A percentile compares a stretch with the other conserved stretches of the same genome.
Evolutionary conservation across 1,140 invertebrate species (phyloP).

Genomic region (Drosophila suzukii): DNA sequence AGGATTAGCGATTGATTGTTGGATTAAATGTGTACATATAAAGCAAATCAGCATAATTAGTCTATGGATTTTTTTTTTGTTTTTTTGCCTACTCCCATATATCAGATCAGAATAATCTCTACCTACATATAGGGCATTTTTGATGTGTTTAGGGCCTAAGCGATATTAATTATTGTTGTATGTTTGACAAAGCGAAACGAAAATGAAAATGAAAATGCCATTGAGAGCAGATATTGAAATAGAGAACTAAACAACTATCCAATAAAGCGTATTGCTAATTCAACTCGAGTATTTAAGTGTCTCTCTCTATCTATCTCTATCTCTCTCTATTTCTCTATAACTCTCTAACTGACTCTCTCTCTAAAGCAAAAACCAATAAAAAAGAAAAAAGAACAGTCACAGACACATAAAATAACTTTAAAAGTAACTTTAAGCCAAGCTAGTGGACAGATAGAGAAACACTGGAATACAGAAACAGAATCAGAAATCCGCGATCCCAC

Average conservation of each 20-base stretch:
- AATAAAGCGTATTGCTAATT: conserved; percentile 30
- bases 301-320: conserved; percentile 24
- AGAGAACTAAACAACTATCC: conserved; percentile 40
- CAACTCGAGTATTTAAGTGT: conserved; percentile 38
- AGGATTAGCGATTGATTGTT: conserved; percentile 24
- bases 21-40: conserved; percentile 28
- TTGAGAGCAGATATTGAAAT: conserved; percentile 31
- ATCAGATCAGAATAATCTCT: conserved; percentile 48
- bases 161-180: conserved; percentile 54
- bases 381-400: background rate
- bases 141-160: conserved; percentile 43
- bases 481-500: conserved; percentile 43
- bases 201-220: conserved; percentile 16
- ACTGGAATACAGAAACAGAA: conserved; percentile 15
- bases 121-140: conserved; percentile 43
- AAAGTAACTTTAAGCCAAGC: conserved; percentile 31
- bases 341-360: conserved; percentile 16
- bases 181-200: conserved; percentile 32
- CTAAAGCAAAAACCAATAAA: background rate
- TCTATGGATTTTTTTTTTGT: conserved; percentile 23
- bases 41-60: conserved; percentile 25
- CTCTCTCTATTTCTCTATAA: conserved; percentile 13
- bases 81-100: conserved; percentile 40
- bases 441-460: conserved; percentile 14
- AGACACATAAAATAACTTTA: conserved; percentile 9